Conservation (phyloP, 1,140 invertebrate genomes). For the Pomacea maculata region DNA sequence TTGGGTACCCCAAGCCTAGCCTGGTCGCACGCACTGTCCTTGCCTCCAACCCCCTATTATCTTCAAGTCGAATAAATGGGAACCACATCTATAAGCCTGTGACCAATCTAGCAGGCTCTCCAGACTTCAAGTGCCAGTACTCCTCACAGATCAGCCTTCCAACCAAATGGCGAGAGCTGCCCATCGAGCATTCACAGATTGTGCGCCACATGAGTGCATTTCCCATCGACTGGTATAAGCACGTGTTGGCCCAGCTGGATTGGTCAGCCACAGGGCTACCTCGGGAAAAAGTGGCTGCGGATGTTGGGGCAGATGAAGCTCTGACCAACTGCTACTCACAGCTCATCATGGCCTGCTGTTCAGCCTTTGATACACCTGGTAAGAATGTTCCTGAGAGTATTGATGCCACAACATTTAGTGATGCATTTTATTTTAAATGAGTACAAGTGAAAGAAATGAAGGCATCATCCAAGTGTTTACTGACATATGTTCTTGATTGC, state of each 20-base stretch:
- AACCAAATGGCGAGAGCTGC: constrained; percentile 59
- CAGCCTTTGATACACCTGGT: constrained; percentile 58
- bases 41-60: not conserved
- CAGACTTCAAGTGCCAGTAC: constrained; percentile 59
- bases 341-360: constrained; percentile 62
- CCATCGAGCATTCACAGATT: constrained; percentile 59
- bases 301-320: constrained; percentile 49
- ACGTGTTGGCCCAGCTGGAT: constrained; percentile 52
- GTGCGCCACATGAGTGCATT: constrained; percentile 56
- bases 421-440: too few species aligned
- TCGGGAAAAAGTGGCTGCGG: constrained; percentile 45
- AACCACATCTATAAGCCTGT: constrained; percentile 58
- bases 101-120: constrained; percentile 59
- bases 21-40: constrained; percentile 1
- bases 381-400: not conserved
- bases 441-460: too few species aligned
- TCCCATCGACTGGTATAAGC: constrained; percentile 62
- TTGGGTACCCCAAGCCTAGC: constrained; percentile 35
- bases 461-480: too few species aligned
- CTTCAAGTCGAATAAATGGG: constrained; percentile 22
- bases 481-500: too few species aligned
- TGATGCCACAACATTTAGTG: too few species aligned
- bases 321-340: constrained; percentile 59
- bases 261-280: constrained; percentile 44
- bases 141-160: constrained; percentile 59